Base-by-base conservation (phyloP, 2,888 invertebrate species). In the Ennomos fuscantarius region DNA sequence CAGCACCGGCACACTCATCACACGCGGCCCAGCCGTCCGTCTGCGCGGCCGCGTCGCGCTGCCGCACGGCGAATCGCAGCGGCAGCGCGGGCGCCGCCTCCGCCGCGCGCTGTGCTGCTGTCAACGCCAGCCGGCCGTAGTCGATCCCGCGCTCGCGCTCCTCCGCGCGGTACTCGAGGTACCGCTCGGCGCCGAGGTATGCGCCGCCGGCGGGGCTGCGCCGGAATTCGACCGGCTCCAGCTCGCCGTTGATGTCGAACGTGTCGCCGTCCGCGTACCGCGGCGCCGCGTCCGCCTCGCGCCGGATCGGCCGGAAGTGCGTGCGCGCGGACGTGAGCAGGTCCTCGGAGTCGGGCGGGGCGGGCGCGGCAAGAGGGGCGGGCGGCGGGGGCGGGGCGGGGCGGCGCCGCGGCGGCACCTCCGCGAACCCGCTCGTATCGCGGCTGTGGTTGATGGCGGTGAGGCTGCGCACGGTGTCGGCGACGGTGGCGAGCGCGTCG, bases 261-360 rank as follows among this genome's bases (percentile, higher is more conserved):
- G 95, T 95, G 69, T 95, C 94, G 47, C 96, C 96, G 84, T 96
- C 96, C 33, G 93, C 94, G 81, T 93, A 93, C 49, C 84, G 84
- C 76, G 81, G 60, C 53, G 69, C 70, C 47, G 83, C 81, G 39
- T 82, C 83, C 45, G 79, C 69, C 65, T 93, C 93, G 71, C 94
- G 93, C 70, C 94, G 94, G 70, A 97, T 97, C 11, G 97, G 97
- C 67, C 95, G 94, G 89, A 97, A 97, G 87, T 97, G 97, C 57
- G 97, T 97, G 65, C 95, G 94, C 64, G 95, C 93, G 8, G 97
- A 96, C 12, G 95, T 95, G 62, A 96, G 92, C 68, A 96, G 86
- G 84, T 97, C 96, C 77, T 96, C 96, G 68, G 86, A 43, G 49
- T 67, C 35, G 65, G 78, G 50, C 87, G 76, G 39, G 65, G 78